phyloP scores from a whole-genome alignment of 2,797 vertebrate species.

The Melanotaenia pygmaea region DNA sequence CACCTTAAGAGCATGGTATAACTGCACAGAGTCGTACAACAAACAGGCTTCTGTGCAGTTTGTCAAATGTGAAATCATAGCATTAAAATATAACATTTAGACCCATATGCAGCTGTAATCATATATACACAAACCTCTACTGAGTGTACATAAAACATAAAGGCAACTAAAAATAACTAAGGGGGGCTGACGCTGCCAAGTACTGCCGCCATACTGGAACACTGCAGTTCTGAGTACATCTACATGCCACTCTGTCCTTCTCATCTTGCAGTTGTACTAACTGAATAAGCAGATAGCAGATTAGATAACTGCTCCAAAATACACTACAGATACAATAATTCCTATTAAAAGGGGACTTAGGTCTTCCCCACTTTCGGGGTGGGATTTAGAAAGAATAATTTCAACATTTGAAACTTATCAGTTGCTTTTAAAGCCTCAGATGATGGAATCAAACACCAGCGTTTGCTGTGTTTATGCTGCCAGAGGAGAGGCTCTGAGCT shows the following conservation, averaged over 20 bases:
- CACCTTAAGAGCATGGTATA: not conserved
- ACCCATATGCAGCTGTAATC: not conserved
- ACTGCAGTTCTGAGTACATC: constrained; percentile 15
- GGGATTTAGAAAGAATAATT: constrained; percentile 13
- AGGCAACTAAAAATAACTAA: constrained; percentile 16
- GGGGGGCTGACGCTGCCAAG: not conserved
- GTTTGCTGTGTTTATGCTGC: constrained; percentile 45
- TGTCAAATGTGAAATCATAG: not conserved
- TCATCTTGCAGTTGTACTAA: constrained; percentile 5
- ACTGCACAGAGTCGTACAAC: constrained; percentile 5
- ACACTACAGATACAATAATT: constrained; percentile 2
- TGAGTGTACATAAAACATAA: constrained; percentile 12
- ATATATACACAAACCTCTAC: not conserved
- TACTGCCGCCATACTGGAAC: constrained; percentile 16
- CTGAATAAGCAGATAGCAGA: constrained; percentile 28
- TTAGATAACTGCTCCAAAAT: constrained; percentile 19
- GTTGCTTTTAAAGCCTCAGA: constrained; percentile 25
- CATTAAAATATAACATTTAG: not conserved
- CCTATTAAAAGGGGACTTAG: constrained; percentile 20
- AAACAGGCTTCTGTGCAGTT: not conserved
- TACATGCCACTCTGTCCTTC: not conserved
- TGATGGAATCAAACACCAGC: constrained; percentile 27
- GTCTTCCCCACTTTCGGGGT: constrained; percentile 3
- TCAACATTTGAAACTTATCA: constrained; percentile 17
- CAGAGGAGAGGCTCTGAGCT: constrained; percentile 43